Base-by-base conservation (phyloP, 2,113 vertebrate genomes). In the Eolophus roseicapilla region DNA sequence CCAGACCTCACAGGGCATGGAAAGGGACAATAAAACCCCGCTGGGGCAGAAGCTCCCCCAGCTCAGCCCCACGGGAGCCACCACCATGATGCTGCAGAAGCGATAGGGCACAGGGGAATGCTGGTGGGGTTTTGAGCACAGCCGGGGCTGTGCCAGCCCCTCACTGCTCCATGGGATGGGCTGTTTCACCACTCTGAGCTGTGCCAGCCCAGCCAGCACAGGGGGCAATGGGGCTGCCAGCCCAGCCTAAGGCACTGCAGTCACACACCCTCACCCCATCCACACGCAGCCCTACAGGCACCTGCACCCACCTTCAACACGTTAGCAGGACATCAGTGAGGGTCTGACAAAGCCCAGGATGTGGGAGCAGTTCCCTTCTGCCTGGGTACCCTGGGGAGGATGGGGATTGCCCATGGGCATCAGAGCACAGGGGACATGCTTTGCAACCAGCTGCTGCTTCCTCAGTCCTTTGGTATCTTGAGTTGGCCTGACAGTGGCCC, bases 401-500 rank as follows among this genome's bases (percentile, higher is more conserved):
- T 10, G 79, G 35, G 46, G 41, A 41, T 37, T 20, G 47, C 11
- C 44, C 55, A 1, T 1, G n/a, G 70, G 70, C 78, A 18, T 27
- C 4, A 19, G 31, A 37, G 81, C 3, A 0, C 6, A 4, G n/a
- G 25, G 28, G 19, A 14, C 77, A 31, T 7, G 3, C 78, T 78
- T 24, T 14, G 75, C 2, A 10, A 55, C n/a, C 68, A 49, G 78
- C 88, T 74, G 93, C 80, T 8, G 9, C 68, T 41, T 91, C 89
- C 43, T 80, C 31, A 64, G 70, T 95, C 92, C 85, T 94, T 81
- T 96, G 96, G 94, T 95, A 87, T 96, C 88, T 95, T 60, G 57
- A 39, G 87, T 29, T 55, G 86, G 74, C 33, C 67, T 14, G 77
- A 67, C 9, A 39, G 74, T 7, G 35, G 79, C 65, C 91, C 14